phyloP scores from a whole-genome alignment of 1,140 invertebrate genomes.

The Papilio xuthus region DNA sequence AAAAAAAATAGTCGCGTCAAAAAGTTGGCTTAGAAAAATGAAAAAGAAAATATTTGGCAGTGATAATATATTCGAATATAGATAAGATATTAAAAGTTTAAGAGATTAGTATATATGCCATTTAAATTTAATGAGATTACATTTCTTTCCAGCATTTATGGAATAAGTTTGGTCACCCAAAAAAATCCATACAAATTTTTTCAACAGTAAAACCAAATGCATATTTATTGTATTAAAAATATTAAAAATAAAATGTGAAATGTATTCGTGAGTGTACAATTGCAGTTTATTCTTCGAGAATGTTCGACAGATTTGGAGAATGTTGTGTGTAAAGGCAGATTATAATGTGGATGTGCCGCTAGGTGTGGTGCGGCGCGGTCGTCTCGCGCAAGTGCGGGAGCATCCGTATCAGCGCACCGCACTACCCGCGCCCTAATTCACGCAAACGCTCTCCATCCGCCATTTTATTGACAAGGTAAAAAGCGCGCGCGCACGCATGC shows the following conservation, averaged over 20 bases:
- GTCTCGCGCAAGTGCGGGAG: conserved; percentile 92
- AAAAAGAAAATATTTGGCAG: conserved; percentile 59
- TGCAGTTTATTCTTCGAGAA: conserved; percentile 46
- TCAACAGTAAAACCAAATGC: not conserved
- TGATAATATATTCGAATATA: conserved; percentile 55
- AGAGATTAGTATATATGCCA: conserved; percentile 46
- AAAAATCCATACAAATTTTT: conserved; percentile 35
- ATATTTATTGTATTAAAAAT: not conserved
- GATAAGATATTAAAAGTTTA: conserved; percentile 43
- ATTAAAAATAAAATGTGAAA: conserved; percentile 12
- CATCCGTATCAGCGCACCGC: conserved; percentile 96
- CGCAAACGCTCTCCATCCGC: conserved; percentile 75
- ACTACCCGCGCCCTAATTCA: conserved; percentile 78
- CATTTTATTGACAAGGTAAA: conserved; percentile 80
- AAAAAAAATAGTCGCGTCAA: conserved; percentile 46
- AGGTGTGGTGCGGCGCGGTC: conserved; percentile 87
- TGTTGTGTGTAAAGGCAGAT: conserved; percentile 61
- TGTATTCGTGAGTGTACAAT: conserved; percentile 44
- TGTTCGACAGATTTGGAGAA: conserved; percentile 46
- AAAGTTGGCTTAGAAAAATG: conserved; percentile 41
- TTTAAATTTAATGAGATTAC: conserved; percentile 66
- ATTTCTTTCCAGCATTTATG: conserved; percentile 74
- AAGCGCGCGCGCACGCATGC: conserved; percentile 71
- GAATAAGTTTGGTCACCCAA: conserved; percentile 41
- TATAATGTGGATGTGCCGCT: conserved; percentile 79